Evolutionary conservation across 2,888 invertebrate genomes (phyloP).

Genomic region (Polydrusus cervinus): DNA sequence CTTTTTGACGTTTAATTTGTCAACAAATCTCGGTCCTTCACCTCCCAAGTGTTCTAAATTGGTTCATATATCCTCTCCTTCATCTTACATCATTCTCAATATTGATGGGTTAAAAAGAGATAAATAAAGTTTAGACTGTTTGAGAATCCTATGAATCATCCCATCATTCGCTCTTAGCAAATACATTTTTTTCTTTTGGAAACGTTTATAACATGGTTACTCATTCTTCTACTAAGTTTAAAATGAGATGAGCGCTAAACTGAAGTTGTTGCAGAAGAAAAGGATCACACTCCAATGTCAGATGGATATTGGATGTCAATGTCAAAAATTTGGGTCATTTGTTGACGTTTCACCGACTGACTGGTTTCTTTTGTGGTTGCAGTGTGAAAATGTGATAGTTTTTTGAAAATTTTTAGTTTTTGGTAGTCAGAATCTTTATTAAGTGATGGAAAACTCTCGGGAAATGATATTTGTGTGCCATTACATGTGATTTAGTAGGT

Average conservation of each 20-base stretch:
- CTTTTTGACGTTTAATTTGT: conserved; percentile 35
- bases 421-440: background rate
- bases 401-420: conserved; percentile 20
- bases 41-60: background rate
- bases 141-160: too few relatives aligned
- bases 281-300: background rate
- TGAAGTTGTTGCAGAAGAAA: too few relatives aligned
- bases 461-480: conserved; percentile 31
- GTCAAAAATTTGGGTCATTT: conserved; percentile 44
- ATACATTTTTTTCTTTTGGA: too few relatives aligned
- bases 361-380: conserved; percentile 34
- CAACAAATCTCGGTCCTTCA: conserved; percentile 34
- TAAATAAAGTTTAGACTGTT: too few relatives aligned
- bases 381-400: conserved; percentile 43
- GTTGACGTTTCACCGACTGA: conserved; percentile 56
- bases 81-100: too few relatives aligned
- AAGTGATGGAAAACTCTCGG: conserved; percentile 9
- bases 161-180: too few relatives aligned
- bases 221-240: too few relatives aligned
- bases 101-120: too few relatives aligned
- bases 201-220: too few relatives aligned
- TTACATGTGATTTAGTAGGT: conserved; percentile 29
- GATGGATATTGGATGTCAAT: background rate
- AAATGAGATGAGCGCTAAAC: too few relatives aligned
- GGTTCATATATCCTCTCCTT: background rate